Evolutionary conservation across 2,797 vertebrate genomes (phyloP).

Genomic region (Hirundo rustica): DNA sequence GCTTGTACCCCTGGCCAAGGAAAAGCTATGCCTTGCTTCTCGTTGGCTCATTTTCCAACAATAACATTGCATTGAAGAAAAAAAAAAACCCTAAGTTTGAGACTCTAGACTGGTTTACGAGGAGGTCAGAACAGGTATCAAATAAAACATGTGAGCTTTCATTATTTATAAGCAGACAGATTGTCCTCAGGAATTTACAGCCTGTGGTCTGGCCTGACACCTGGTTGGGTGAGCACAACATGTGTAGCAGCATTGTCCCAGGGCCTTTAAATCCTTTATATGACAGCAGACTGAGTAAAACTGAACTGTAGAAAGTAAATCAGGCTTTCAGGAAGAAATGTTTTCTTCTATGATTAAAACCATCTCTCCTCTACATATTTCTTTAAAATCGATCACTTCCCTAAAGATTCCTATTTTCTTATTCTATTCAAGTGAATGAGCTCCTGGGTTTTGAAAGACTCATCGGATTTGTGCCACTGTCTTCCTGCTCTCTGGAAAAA

Average conservation of each 20-base stretch:
- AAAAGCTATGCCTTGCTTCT: background rate
- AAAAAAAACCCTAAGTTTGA: background rate
- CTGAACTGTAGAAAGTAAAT: background rate
- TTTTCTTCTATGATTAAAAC: background rate
- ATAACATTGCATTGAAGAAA: background rate
- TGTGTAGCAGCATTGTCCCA: background rate
- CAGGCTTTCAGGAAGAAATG: background rate
- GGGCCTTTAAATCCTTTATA: background rate
- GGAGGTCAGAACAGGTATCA: background rate
- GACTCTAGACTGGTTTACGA: background rate
- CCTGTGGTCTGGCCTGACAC: background rate
- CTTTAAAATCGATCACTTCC: background rate
- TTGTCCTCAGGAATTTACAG: constrained; percentile 18
- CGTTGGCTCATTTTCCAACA: background rate
- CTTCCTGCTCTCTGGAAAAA: background rate
- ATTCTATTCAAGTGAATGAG: background rate
- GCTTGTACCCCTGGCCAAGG: background rate
- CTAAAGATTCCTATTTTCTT: background rate
- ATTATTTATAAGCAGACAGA: background rate
- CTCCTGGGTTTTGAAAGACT: background rate
- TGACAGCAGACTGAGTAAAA: background rate
- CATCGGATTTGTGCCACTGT: background rate
- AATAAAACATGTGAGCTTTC: background rate
- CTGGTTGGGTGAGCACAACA: background rate
- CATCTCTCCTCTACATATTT: background rate